These are phyloP conservation scores for Apostichopus leukothele DNA, from an alignment of 53 echinoderm and acorn worm genomes.

Conservation along the genomic window DNA sequence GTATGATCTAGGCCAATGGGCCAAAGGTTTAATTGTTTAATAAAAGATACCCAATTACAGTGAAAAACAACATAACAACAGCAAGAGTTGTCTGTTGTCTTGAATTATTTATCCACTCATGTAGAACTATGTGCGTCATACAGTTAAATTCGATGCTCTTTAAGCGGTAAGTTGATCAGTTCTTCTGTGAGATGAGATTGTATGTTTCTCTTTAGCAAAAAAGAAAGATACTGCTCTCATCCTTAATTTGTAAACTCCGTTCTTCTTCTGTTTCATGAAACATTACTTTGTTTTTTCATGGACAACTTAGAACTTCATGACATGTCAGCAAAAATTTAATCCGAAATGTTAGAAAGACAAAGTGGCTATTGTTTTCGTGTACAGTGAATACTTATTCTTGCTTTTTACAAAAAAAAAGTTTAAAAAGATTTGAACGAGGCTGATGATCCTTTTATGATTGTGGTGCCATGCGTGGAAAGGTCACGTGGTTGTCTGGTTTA, in stretches of 20 bases:
- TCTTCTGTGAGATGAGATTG: too few relatives aligned
- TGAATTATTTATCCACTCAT: background rate
- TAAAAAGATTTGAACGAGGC: background rate
- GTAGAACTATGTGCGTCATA: background rate
- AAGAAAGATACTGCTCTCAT: background rate
- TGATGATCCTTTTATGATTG: conserved; percentile 19
- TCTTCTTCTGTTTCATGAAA: background rate
- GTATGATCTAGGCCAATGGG: background rate
- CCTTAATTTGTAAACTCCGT: background rate
- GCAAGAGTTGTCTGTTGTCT: background rate
- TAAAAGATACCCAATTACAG: background rate
- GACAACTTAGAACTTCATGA: background rate
- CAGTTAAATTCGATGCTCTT: background rate
- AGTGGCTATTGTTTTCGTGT: background rate
- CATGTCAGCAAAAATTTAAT: background rate
- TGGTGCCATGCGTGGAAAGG: conserved; percentile 7
- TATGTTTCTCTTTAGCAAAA: background rate
- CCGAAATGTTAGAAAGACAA: background rate
- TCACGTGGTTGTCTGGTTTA: conserved; percentile 14
- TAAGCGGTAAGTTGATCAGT: background rate
- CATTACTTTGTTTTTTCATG: background rate
- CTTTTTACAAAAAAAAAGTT: background rate
- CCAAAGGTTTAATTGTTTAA: background rate
- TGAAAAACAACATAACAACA: background rate
- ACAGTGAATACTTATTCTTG: background rate